phyloP scores from a whole-genome alignment of 2,113 vertebrate genomes.

The Mola mola region DNA sequence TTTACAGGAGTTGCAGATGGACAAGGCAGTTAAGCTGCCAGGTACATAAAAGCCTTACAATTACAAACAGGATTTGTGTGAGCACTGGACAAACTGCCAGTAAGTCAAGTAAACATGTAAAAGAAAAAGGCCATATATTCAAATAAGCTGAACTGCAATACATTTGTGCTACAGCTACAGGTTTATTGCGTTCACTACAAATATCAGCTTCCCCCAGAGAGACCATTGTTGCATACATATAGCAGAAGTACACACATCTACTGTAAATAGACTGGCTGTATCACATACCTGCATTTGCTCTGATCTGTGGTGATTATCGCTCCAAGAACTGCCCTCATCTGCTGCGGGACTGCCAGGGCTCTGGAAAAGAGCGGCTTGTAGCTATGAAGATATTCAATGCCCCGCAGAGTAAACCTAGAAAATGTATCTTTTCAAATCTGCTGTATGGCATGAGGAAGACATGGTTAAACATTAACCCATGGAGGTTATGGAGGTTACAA shows the following conservation, averaged over 20 bases:
- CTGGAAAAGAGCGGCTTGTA: conserved; percentile 51
- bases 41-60: conserved; percentile 8
- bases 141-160: conserved; percentile 15
- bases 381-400: conserved; percentile 31
- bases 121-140: conserved; percentile 2
- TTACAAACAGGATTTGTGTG: conserved; percentile 20
- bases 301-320: conserved; percentile 48
- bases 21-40: conserved; percentile 3
- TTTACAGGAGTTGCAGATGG: neutral
- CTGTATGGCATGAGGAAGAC: conserved; percentile 9
- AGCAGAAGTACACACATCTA: neutral
- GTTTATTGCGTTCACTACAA: conserved; percentile 15
- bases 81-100: neutral
- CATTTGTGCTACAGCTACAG: neutral
- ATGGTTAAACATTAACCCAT: conserved; percentile 49
- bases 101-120: conserved; percentile 39
- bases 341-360: conserved; percentile 71
- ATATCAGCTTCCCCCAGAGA: neutral
- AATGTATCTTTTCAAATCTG: neutral
- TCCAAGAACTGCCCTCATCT: conserved; percentile 65
- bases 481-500: conserved; percentile 7
- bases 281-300: conserved; percentile 73
- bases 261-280: neutral
- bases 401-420: conserved; percentile 23
- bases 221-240: neutral